Evolutionary conservation across 2,888 invertebrate genomes (phyloP).

Genomic region (Ligdia adustata): DNA sequence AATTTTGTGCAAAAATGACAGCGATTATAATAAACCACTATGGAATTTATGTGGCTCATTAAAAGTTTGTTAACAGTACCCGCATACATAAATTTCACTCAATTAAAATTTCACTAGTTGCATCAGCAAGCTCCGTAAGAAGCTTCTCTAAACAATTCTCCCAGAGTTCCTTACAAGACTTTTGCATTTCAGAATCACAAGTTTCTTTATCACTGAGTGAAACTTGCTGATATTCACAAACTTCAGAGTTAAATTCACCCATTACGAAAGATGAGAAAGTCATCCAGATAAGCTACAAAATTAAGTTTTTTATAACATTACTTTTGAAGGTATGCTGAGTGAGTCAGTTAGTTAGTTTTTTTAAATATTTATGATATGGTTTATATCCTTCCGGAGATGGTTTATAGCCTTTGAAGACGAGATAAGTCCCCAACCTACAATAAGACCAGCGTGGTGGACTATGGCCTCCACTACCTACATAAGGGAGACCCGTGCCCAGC

Average conservation of each 20-base stretch:
- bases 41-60: no score
- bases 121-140: background rate
- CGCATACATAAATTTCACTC: background rate
- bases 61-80: no score
- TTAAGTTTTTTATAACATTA: conserved; percentile 39
- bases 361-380: no score
- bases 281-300: conserved; percentile 38
- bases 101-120: background rate
- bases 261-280: conserved; percentile 34
- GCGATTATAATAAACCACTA: no score
- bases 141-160: conserved; percentile 10
- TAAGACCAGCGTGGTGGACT: no score
- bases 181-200: conserved; percentile 31
- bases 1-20: no score
- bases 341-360: no score
- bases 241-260: conserved; percentile 30
- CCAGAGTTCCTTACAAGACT: conserved; percentile 25
- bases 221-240: conserved; percentile 26
- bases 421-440: no score
- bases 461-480: no score
- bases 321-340: conserved; percentile 35
- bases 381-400: no score
- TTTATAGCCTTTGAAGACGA: no score
- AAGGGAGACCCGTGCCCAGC: no score
- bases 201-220: conserved; percentile 28